Percentiles rank a stretch among this genome's conserved stretches.
phyloP scores from a whole-genome alignment of 2,888 invertebrate species.

The Petrolisthes cinctipes region DNA sequence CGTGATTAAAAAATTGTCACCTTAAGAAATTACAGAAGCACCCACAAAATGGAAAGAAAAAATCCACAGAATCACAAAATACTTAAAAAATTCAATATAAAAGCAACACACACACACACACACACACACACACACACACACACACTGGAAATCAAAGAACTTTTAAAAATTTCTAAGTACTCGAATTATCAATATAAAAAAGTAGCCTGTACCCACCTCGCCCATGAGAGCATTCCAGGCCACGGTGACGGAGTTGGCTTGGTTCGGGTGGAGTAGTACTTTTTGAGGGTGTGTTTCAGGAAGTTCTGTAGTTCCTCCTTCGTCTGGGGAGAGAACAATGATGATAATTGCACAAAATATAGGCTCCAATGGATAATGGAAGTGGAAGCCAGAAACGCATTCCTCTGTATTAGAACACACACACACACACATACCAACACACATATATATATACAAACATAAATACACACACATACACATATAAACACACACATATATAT shows the following conservation, averaged over 20 bases:
- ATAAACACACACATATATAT: not conserved
- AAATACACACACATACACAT: not conserved
- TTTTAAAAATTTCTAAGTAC: too few species aligned
- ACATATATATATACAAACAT: not conserved
- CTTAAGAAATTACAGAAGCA: too few species aligned
- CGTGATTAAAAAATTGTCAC: too few species aligned
- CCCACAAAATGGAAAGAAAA: too few species aligned
- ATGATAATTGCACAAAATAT: not conserved
- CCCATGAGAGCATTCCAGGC: conserved; percentile 80
- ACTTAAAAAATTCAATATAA: not conserved
- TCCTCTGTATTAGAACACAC: not conserved
- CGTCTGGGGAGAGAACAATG: conserved; percentile 71
- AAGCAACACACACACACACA: conserved; percentile 35
- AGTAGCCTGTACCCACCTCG: conserved; percentile 70
- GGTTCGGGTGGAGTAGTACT: conserved; percentile 75
- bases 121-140: conserved; percentile 39
- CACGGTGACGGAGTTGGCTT: conserved; percentile 77
- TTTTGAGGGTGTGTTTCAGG: conserved; percentile 75
- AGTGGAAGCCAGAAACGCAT: not conserved
- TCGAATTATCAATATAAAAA: too few species aligned
- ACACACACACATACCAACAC: not conserved
- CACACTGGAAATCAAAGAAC: not conserved
- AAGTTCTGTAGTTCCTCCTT: conserved; percentile 76
- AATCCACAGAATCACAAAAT: not conserved
- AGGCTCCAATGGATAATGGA: too few species aligned